A percentile compares a stretch with the other conserved stretches of the same genome.
phyloP scores from a whole-genome alignment of 1,140 invertebrate genomes.

The Aphaenogaster rudis region DNA sequence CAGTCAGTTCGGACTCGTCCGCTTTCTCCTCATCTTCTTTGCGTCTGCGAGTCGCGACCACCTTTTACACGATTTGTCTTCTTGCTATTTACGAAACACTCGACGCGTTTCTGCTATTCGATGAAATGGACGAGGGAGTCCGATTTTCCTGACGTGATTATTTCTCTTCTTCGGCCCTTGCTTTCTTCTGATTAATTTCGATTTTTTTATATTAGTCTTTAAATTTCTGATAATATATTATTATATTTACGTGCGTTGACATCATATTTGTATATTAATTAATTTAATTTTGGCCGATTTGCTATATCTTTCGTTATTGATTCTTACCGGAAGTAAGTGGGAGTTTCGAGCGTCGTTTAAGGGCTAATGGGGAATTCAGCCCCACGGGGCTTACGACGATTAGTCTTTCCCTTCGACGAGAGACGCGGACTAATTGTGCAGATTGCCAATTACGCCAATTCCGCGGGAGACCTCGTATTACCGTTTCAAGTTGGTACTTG shows the following conservation, averaged over 20 bases:
- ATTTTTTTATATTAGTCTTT: not conserved
- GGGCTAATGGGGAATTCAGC: conserved; percentile 52
- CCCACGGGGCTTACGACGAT: conserved; percentile 51
- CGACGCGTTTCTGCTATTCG: not conserved
- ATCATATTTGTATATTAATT: not conserved
- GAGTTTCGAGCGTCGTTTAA: conserved; percentile 44
- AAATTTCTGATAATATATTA: too few species aligned
- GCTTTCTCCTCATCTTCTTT: not conserved
- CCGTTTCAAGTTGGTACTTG: conserved; percentile 35
- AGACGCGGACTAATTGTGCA: conserved; percentile 61
- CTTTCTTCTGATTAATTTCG: not conserved
- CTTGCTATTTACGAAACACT: conserved; percentile 38
- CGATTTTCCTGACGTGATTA: not conserved
- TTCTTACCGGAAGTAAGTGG: conserved; percentile 32
- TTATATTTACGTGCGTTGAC: not conserved
- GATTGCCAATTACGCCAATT: conserved; percentile 60
- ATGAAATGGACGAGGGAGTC: not conserved
- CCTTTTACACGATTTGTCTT: conserved; percentile 38
- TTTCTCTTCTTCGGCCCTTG: not conserved
- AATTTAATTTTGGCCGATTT: not conserved
- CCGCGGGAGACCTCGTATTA: conserved; percentile 47
- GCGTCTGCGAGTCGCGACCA: not conserved
- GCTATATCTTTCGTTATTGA: conserved; percentile 11
- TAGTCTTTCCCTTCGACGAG: conserved; percentile 57
- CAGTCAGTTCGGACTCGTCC: conserved; percentile 4